These are phyloP conservation scores for Bombus affinis DNA, from an alignment of 1,140 invertebrate genomes.

Conservation along the genomic window DNA sequence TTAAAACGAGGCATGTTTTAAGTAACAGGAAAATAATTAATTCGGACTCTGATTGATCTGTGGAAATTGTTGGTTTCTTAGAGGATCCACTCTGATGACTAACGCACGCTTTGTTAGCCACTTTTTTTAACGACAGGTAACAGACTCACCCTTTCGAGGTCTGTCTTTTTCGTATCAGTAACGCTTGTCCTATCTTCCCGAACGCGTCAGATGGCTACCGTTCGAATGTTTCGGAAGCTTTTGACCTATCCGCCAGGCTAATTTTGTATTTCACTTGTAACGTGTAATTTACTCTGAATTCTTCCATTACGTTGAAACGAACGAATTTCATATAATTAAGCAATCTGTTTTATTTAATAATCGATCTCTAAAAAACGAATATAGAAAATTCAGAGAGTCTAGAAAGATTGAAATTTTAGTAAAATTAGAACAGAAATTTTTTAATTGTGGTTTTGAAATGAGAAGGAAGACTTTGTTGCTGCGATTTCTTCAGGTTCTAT, in stretches of 20 bases:
- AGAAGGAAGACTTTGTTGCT: too few species aligned
- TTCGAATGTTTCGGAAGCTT: constrained; percentile 31
- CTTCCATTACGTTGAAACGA: not conserved
- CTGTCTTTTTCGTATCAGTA: constrained; percentile 52
- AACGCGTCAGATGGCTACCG: constrained; percentile 59
- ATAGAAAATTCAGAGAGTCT: not conserved
- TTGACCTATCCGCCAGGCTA: not conserved
- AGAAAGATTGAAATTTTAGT: not conserved
- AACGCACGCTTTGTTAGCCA: constrained; percentile 9
- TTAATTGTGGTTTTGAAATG: not conserved
- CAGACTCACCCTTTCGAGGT: constrained; percentile 51
- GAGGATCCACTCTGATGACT: constrained; percentile 14
- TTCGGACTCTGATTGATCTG: constrained; percentile 69
- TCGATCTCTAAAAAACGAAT: not conserved
- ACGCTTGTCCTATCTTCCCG: constrained; percentile 43
- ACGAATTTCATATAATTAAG: not conserved
- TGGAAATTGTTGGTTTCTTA: constrained; percentile 59
- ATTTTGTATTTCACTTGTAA: constrained; percentile 33
- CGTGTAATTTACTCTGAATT: constrained; percentile 1
- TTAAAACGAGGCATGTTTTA: constrained; percentile 30
- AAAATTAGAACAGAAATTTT: not conserved
- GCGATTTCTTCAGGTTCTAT: constrained; percentile 10
- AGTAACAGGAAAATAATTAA: constrained; percentile 62
- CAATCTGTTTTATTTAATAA: not conserved
- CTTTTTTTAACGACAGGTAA: constrained; percentile 56